Base-by-base conservation (phyloP, 92 coral and sea anemone species). In the Zoanthus sansibaricus region DNA sequence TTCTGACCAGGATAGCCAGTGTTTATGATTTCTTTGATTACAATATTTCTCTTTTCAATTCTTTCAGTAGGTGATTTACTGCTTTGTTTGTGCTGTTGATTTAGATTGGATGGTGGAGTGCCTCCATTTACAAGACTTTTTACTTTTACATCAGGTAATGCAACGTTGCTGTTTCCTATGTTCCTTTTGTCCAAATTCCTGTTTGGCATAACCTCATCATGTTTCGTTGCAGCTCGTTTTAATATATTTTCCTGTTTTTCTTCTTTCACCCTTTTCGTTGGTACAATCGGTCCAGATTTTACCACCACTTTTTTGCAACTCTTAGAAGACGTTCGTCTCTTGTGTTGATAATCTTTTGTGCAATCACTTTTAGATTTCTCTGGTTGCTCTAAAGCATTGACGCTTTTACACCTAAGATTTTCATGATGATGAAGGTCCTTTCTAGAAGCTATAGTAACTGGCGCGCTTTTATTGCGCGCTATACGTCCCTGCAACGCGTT, bases 1-100 rank as follows among this genome's bases (percentile, higher is more conserved):
- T 93, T 90, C 15, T 86, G 93, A 3, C 98, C 94, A 16, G 95
- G 98, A 48, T 90, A 88, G 3, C 99, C 95, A 17, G 99, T 97
- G 89, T 97, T 97, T 11, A 97, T 94, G 21, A 97, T 88, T 56
- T 97, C 97, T 54, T 97, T 95, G 11, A 95, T 71, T 31, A 93
- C 86, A 54, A 97, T 90, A 68, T 93, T 93, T 11, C 86, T 88
- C 14, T 89, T 93, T 31, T 75, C 93, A 45, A 31, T 64, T 92
- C 73, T 95, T 90, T 91, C 94, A 3, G 89, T 5, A 52, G 86
- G 75, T 56, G 32, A 47, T 74, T 78, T 74, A 61, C 69, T 62
- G 7, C 25, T n/a, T 7, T 58, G 64, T 58, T 16, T 58, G 17
- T 18, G 6, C 20, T 62, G 69, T 62, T 20, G 69, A 31, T n/a